These are phyloP conservation scores for Serranochromis macrocephalus DNA, from an alignment of 2,113 vertebrate genomes.

Conservation along the genomic window DNA sequence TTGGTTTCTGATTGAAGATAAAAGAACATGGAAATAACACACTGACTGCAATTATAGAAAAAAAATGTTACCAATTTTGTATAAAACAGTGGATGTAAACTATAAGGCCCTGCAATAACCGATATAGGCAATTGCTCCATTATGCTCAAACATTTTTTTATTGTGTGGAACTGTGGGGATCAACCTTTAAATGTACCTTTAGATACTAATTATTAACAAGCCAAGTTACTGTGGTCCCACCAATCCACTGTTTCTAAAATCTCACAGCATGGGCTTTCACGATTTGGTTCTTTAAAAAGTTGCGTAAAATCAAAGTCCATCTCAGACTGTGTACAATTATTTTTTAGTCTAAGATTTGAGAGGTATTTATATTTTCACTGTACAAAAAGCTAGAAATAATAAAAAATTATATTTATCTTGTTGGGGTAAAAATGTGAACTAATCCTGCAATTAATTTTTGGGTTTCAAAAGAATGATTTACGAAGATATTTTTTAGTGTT, in stretches of 20 bases:
- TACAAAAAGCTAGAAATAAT: neutral
- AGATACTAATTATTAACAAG: neutral
- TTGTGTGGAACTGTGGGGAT: neutral
- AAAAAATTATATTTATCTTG: neutral
- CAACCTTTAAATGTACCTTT: neutral
- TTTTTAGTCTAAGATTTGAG: neutral
- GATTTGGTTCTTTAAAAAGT: neutral
- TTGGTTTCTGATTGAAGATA: neutral
- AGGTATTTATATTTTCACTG: neutral
- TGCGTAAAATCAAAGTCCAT: neutral
- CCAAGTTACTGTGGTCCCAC: neutral
- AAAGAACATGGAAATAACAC: neutral
- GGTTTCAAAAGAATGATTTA: neutral
- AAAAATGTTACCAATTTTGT: neutral
- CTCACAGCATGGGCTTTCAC: neutral
- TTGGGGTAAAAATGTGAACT: neutral
- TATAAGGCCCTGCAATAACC: neutral
- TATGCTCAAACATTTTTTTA: neutral
- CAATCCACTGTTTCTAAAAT: neutral
- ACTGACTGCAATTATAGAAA: neutral
- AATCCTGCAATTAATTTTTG: neutral
- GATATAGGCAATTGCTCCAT: neutral
- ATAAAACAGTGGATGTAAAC: neutral
- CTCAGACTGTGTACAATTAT: neutral
- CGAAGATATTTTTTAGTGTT: neutral